Evolutionary conservation across 2,888 invertebrate genomes (phyloP).

Genomic region (Epistrophe grossulariae): DNA sequence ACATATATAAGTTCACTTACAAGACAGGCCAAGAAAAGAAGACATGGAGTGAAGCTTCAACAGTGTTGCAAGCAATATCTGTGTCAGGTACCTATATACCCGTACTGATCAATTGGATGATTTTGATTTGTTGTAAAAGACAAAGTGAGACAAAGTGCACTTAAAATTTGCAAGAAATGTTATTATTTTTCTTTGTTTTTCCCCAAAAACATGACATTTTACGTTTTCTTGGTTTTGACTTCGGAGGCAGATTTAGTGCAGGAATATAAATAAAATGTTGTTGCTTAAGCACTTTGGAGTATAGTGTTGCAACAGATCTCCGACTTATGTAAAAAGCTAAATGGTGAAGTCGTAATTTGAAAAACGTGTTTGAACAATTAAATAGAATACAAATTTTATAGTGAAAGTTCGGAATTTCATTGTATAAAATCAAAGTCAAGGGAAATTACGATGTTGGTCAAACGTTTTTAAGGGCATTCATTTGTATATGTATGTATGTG

Average conservation of each 20-base stretch:
- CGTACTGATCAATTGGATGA: slow-evolving; percentile 38
- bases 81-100: background rate
- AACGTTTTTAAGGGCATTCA: no score
- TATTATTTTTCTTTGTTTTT: slow-evolving; percentile 42
- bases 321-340: no score
- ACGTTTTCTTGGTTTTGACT: background rate
- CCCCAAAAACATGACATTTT: background rate
- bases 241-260: slow-evolving; percentile 2
- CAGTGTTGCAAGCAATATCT: slow-evolving; percentile 47
- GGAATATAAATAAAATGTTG: background rate
- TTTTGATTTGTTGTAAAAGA: slow-evolving; percentile 65
- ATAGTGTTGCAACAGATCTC: no score
- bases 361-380: no score
- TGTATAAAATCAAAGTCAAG: no score
- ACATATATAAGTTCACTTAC: background rate
- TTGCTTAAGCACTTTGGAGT: background rate
- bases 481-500: no score
- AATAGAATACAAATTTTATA: no score
- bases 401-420: no score
- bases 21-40: slow-evolving; percentile 1
- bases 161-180: slow-evolving; percentile 61
- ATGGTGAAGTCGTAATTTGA: no score
- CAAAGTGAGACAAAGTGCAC: slow-evolving; percentile 49
- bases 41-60: slow-evolving; percentile 22
- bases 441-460: no score